Evolutionary conservation across 2,888 invertebrate species (phyloP).

Genomic region (Thereva nobilitata): DNA sequence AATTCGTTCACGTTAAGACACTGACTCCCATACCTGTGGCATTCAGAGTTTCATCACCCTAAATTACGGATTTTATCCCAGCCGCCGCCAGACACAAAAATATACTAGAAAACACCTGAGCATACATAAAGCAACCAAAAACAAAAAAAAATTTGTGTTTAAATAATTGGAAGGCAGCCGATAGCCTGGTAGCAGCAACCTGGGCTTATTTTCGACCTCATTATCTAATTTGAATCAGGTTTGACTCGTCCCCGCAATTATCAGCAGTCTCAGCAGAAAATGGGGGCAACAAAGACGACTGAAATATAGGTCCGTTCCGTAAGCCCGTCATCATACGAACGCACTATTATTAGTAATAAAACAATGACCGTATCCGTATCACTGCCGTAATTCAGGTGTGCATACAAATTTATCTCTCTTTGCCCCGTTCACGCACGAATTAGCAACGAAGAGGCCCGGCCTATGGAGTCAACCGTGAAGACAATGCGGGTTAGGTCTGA

Average conservation of each 20-base stretch:
- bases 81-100: too few relatives aligned
- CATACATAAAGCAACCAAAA: too few relatives aligned
- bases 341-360: constrained; percentile 24
- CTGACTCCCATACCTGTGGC: too few relatives aligned
- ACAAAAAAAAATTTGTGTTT: too few relatives aligned
- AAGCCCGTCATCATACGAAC: constrained; percentile 8
- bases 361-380: constrained; percentile 25
- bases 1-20: too few relatives aligned
- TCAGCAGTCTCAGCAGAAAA: constrained; percentile 12
- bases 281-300: constrained; percentile 7
- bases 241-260: constrained; percentile 10
- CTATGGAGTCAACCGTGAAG: constrained; percentile 4
- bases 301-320: background rate
- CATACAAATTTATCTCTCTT: constrained; percentile 23
- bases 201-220: constrained; percentile 18
- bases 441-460: constrained; percentile 11
- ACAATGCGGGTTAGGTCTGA: constrained; percentile 18
- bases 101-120: too few relatives aligned
- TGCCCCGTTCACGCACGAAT: constrained; percentile 24
- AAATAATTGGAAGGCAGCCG: too few relatives aligned
- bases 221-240: constrained; percentile 25
- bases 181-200: too few relatives aligned
- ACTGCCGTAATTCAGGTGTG: constrained; percentile 5
- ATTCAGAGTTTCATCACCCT: too few relatives aligned
- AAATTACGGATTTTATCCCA: too few relatives aligned